Evolutionary conservation across 2,797 vertebrate genomes (phyloP).

Genomic region (Remorina albescens): DNA sequence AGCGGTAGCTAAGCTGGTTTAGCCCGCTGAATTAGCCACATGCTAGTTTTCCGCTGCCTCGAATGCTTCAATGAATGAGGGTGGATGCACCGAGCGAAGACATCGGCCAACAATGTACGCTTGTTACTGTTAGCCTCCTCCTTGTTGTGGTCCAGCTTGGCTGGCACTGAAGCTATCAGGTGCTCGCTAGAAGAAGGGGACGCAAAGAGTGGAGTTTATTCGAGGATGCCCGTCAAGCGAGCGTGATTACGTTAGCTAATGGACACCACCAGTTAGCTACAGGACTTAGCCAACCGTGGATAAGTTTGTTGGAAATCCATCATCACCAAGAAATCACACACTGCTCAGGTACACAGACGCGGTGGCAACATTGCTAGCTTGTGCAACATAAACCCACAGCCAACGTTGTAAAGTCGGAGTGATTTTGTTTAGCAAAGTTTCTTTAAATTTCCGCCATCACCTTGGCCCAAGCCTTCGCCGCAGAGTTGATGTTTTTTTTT

Average conservation of each 20-base stretch:
- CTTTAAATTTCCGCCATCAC: not conserved
- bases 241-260: constrained; percentile 16
- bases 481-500: not conserved
- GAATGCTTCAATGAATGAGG: constrained; percentile 69
- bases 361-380: constrained; percentile 45
- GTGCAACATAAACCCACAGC: constrained; percentile 19
- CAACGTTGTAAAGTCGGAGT: constrained; percentile 1
- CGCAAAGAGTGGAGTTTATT: constrained; percentile 17
- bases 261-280: not conserved
- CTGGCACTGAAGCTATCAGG: not conserved
- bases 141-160: constrained; percentile 31
- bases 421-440: constrained; percentile 32
- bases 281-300: constrained; percentile 18
- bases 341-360: constrained; percentile 36
- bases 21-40: constrained; percentile 59
- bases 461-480: not conserved
- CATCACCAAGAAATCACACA: constrained; percentile 42
- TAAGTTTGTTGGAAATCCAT: constrained; percentile 61
- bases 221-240: not conserved
- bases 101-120: constrained; percentile 41
- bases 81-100: constrained; percentile 37
- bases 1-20: constrained; percentile 49
- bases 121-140: constrained; percentile 23
- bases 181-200: constrained; percentile 17
- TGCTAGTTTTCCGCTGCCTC: constrained; percentile 48